These are phyloP conservation scores for Agrotis ipsilon DNA, from an alignment of 2,888 invertebrate species.

Conservation along the genomic window DNA sequence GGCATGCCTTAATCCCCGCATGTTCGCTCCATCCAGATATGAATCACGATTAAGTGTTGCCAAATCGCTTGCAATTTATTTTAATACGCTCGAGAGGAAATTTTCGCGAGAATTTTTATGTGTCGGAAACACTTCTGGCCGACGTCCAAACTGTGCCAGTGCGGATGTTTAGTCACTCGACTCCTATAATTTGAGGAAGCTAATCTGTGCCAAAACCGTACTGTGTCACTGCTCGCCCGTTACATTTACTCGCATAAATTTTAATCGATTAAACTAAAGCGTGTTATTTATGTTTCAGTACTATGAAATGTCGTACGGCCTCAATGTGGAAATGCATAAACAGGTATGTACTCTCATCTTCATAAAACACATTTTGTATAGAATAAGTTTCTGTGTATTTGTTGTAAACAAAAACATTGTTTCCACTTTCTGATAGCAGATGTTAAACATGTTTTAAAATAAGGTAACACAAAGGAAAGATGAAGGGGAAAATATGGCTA, in stretches of 20 bases:
- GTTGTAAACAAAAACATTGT: slow-evolving; percentile 59
- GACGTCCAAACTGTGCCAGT: slow-evolving; percentile 84
- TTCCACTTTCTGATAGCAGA: slow-evolving; percentile 76
- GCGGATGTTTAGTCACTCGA: slow-evolving; percentile 90
- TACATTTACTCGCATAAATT: slow-evolving; percentile 78
- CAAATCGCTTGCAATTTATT: slow-evolving; percentile 91
- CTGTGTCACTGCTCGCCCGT: slow-evolving; percentile 78
- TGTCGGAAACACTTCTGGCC: slow-evolving; percentile 90
- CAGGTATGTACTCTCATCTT: slow-evolving; percentile 93
- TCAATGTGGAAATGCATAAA: slow-evolving; percentile 99
- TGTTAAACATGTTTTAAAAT: slow-evolving; percentile 63
- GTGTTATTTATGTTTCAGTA: slow-evolving; percentile 94
- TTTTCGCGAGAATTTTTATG: slow-evolving; percentile 89
- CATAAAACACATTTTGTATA: slow-evolving; percentile 26
- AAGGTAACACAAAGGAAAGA: slow-evolving; percentile 66
- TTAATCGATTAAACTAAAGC: slow-evolving; percentile 81
- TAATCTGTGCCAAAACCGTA: slow-evolving; percentile 88
- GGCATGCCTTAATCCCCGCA: slow-evolving; percentile 86
- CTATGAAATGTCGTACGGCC: slow-evolving; percentile 99
- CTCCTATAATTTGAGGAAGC: slow-evolving; percentile 89
- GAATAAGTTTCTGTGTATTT: slow-evolving; percentile 16
- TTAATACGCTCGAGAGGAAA: slow-evolving; percentile 89
- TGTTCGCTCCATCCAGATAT: slow-evolving; percentile 87
- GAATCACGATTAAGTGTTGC: slow-evolving; percentile 91
- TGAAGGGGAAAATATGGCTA: slow-evolving; percentile 73